Percentiles rank a stretch among this genome's conserved stretches.
phyloP scores from a whole-genome alignment of 2,113 vertebrate genomes.

The Catagonus wagneri region DNA sequence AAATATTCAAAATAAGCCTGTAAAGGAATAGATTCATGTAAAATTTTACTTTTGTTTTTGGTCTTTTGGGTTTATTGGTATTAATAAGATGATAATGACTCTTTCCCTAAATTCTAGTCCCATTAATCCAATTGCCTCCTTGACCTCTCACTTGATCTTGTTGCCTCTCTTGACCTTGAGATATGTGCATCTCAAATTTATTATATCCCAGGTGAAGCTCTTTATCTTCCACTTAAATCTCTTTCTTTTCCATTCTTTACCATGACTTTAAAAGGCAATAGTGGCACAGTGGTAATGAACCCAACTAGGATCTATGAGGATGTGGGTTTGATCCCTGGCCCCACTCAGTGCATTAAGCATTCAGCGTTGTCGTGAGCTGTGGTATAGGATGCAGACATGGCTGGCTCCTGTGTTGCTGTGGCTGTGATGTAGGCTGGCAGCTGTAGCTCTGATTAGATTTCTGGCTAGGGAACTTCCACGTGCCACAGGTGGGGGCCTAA shows the following conservation, averaged over 20 bases:
- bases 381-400: too few species aligned
- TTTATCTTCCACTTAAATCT: conserved; percentile 3
- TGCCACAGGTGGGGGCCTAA: too few species aligned
- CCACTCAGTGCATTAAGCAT: too few species aligned
- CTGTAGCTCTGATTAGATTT: too few species aligned
- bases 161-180: too few species aligned
- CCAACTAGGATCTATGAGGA: too few species aligned
- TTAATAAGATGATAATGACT: conserved; percentile 21
- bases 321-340: too few species aligned
- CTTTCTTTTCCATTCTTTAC: background rate
- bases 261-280: background rate
- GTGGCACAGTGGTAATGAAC: too few species aligned
- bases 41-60: conserved; percentile 40
- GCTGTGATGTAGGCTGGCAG: too few species aligned
- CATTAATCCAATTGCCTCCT: background rate
- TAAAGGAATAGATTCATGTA: conserved; percentile 14
- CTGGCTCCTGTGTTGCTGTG: too few species aligned
- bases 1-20: conserved; percentile 26
- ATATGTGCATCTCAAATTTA: conserved; percentile 18
- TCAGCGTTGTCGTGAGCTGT: too few species aligned
- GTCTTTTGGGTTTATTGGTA: background rate
- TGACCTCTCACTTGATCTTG: background rate
- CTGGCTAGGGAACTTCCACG: too few species aligned
- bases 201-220: conserved; percentile 40
- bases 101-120: conserved; percentile 7